Evolutionary conservation across 2,797 vertebrate genomes (phyloP).

Genomic region (Antrozous pallidus): DNA sequence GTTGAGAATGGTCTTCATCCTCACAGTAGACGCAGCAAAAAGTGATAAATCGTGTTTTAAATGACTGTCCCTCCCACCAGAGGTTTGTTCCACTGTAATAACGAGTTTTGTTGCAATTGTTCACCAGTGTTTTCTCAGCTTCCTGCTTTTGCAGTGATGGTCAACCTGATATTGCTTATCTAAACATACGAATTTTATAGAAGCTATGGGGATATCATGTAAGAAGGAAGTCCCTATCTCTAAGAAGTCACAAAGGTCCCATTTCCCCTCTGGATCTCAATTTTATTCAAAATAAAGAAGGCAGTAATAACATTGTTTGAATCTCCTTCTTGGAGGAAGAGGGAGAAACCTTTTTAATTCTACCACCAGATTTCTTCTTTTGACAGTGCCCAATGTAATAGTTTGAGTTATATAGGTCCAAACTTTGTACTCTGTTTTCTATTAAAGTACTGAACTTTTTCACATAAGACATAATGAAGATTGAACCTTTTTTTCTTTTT

Average conservation of each 20-base stretch:
- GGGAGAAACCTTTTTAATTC: not conserved
- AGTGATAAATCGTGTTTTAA: not conserved
- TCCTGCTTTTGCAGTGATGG: not conserved
- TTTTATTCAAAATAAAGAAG: slow-evolving; percentile 38
- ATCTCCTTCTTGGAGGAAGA: not conserved
- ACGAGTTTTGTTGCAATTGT: not conserved
- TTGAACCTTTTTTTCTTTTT: not conserved
- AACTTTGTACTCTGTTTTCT: not conserved
- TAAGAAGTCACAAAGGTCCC: not conserved
- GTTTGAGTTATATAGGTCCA: not conserved
- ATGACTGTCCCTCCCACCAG: not conserved
- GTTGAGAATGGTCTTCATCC: no score
- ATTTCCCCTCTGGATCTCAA: not conserved
- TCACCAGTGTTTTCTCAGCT: not conserved
- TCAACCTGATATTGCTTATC: not conserved
- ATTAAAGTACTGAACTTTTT: not conserved
- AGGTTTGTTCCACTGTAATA: not conserved
- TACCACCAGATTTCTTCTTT: not conserved
- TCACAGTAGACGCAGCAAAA: no score
- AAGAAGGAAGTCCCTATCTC: not conserved
- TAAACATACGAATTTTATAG: not conserved
- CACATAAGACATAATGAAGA: not conserved
- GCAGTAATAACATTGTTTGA: not conserved
- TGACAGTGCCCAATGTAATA: not conserved
- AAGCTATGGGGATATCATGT: not conserved